Conservation (phyloP, 2,113 vertebrate species). For the Paramormyrops kingsleyae region DNA sequence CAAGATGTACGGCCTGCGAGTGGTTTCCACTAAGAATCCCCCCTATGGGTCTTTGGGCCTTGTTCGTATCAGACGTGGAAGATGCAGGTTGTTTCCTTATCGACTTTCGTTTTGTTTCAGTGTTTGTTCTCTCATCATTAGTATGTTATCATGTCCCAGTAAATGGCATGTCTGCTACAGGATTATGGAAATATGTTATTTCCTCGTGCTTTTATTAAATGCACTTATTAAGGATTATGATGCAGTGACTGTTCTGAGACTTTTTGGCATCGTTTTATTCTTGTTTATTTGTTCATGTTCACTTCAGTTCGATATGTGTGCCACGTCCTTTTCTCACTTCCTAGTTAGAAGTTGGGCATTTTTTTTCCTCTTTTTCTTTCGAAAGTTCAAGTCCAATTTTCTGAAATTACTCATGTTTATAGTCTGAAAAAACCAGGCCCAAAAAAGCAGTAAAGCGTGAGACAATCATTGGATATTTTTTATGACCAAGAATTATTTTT, state of each 20-base stretch:
- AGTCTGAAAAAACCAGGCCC: not conserved
- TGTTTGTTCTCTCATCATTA: slow-evolving; percentile 50
- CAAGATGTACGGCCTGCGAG: slow-evolving; percentile 37
- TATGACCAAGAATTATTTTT: not conserved
- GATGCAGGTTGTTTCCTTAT: slow-evolving; percentile 53
- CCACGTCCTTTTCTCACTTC: not conserved
- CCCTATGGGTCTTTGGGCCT: slow-evolving; percentile 36
- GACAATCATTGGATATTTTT: not conserved
- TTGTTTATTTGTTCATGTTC: not conserved
- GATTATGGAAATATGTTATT: not conserved
- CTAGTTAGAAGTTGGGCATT: not conserved
- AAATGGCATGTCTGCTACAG: not conserved
- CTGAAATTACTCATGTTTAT: not conserved
- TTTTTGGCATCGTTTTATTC: not conserved
- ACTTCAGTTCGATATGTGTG: not conserved
- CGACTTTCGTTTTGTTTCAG: slow-evolving; percentile 56
- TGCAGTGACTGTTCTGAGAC: not conserved
- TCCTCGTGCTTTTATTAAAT: not conserved
- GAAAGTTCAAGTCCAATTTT: not conserved
- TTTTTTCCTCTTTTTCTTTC: not conserved
- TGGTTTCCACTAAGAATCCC: slow-evolving; percentile 41
- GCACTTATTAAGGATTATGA: not conserved
- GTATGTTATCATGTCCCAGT: not conserved
- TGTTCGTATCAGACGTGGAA: slow-evolving; percentile 49
- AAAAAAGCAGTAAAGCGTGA: not conserved